These are phyloP conservation scores for Drosophila quadrilineata DNA, from an alignment of 1,140 invertebrate species.

Conservation along the genomic window DNA sequence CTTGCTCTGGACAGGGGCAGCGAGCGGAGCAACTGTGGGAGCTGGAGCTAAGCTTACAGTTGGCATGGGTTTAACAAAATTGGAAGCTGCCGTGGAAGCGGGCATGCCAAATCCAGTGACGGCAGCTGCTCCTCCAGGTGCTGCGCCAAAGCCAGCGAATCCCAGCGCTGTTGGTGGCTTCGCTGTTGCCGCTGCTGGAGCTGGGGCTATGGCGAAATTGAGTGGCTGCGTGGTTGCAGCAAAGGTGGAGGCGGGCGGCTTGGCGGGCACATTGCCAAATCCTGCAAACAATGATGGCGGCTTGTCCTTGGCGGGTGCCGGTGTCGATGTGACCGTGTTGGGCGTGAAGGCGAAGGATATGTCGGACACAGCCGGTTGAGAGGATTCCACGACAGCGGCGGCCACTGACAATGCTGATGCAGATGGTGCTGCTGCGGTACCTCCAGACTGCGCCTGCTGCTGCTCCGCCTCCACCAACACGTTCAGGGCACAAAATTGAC, in stretches of 20 bases:
- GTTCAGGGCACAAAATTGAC: conserved; percentile 64
- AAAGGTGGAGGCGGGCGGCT: conserved; percentile 5
- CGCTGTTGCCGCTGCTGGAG: background rate
- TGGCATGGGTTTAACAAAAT: conserved; percentile 17
- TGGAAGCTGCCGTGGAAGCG: background rate
- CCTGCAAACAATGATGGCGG: conserved; percentile 45
- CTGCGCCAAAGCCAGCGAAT: conserved; percentile 35
- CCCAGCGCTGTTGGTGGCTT: conserved; percentile 14
- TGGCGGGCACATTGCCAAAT: conserved; percentile 33
- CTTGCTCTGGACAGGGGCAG: background rate
- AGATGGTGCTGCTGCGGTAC: background rate
- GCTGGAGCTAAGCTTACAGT: background rate
- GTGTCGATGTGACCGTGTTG: conserved; percentile 62
- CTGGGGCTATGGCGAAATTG: conserved; percentile 1
- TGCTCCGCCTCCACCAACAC: conserved; percentile 10
- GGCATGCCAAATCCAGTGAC: background rate
- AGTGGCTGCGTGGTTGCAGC: too few species aligned
- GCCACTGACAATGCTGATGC: background rate
- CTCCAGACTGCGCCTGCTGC: too few species aligned
- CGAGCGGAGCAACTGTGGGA: background rate
- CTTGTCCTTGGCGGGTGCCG: conserved; percentile 61
- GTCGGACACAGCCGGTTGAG: conserved; percentile 27
- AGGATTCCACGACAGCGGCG: background rate
- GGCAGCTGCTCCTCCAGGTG: background rate
- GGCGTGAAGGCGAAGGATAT: conserved; percentile 61